Base-by-base conservation (phyloP, 2,797 vertebrate species). In the Lagothrix lagotricha region DNA sequence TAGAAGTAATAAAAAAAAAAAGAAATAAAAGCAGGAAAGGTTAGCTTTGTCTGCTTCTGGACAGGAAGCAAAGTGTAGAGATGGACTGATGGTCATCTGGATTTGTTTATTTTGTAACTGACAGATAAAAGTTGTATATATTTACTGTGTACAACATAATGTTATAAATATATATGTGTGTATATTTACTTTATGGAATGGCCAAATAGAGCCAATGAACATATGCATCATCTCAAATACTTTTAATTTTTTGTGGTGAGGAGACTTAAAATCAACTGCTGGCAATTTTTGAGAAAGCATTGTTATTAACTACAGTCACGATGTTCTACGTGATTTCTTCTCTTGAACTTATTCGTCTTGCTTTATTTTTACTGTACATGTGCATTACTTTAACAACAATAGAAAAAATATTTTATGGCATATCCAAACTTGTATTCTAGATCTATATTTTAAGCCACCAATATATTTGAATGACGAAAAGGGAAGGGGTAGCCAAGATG, bases 121-220 rank as follows among this genome's bases (percentile, higher is more conserved):
- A 39, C 70, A 39, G 20, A 36, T 39, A 39, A 72, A 39, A 39
- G 5, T 72, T 70, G 7, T n/a, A n/a, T 67, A 67, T n/a, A n/a
- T n/a, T n/a, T 67, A n/a, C 19, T 70, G n/a, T 20, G 17, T 19
- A 70, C n/a, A 70, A n/a, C 6, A 70, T n/a, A n/a, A 36, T 20
- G 8, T 19, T 10, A 4, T 61, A 30, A 30, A 67, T 19, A 67
- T 17, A 30, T 28, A 58, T 28, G 28, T 7, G 26, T 28, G 6
- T 36, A 0, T 5, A 0, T 11, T 0, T 22, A 36, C 33, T 9
- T 36, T 6, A 12, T 73, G 22, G 20, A 73, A 26, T 73, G 36
- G 11, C 20, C 36, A 13, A 41, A 73, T 73, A 41, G 22, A 73
- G 70, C 24, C 72, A 14, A 41, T 41, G 24, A 26, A 26, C 22